phyloP scores from a whole-genome alignment of 2,797 vertebrate genomes.

The Ciconia nigra region DNA sequence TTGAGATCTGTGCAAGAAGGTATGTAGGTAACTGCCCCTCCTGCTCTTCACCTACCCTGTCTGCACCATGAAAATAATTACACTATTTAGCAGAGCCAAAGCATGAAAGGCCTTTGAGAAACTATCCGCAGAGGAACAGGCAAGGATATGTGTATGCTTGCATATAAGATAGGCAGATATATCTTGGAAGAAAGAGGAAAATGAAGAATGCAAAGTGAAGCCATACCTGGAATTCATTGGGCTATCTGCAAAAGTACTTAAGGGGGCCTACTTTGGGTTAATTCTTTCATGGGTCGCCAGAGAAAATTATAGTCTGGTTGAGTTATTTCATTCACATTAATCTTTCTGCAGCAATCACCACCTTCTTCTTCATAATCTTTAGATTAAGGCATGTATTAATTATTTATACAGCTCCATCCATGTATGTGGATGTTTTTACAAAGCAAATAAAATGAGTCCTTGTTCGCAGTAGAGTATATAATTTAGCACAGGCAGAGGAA shows the following conservation, averaged over 20 bases:
- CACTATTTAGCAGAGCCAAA: background rate
- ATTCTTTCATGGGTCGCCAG: conserved; percentile 22
- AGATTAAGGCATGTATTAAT: conserved; percentile 45
- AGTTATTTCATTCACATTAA: conserved; percentile 35
- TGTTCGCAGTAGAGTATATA: background rate
- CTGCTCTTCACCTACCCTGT: background rate
- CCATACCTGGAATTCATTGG: conserved; percentile 29
- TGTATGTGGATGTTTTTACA: background rate
- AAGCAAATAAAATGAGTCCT: conserved; percentile 8
- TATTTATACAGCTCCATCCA: conserved; percentile 28
- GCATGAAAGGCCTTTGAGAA: background rate
- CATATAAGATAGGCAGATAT: background rate
- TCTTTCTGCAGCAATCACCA: conserved; percentile 24
- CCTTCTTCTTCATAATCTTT: conserved; percentile 52
- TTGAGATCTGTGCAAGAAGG: background rate
- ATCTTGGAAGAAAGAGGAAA: background rate
- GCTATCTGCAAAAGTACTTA: conserved; percentile 45
- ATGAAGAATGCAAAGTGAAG: background rate
- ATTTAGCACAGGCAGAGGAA: background rate
- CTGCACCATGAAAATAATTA: background rate
- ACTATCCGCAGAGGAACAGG: background rate
- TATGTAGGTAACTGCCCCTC: background rate
- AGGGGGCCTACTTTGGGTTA: conserved; percentile 28
- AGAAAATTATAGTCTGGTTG: conserved; percentile 29
- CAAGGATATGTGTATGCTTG: background rate